Evolutionary conservation across 30 jellyfish, hydroid and myxozoan species (phyloP).

Genomic region (Chrysaora quinquecirrha): DNA sequence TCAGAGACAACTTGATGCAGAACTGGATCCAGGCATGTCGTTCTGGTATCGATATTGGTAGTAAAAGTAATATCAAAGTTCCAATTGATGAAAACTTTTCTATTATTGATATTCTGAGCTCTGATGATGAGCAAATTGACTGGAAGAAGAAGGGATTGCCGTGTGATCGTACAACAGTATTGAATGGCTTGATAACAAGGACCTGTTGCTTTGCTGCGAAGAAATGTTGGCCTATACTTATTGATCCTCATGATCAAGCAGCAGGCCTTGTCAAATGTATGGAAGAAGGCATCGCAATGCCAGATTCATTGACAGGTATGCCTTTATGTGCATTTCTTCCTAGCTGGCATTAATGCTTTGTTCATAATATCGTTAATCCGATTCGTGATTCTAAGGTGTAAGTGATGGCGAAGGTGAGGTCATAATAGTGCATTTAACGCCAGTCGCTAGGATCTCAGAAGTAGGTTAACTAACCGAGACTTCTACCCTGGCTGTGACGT

Average conservation of each 20-base stretch:
- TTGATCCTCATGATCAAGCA: slow-evolving; percentile 65
- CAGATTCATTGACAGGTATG: neutral
- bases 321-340: too few species aligned
- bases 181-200: slow-evolving; percentile 47
- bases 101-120: slow-evolving; percentile 38
- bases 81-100: slow-evolving; percentile 39
- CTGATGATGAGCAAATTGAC: slow-evolving; percentile 53
- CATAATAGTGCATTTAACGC: too few species aligned
- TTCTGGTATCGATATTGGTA: slow-evolving; percentile 4
- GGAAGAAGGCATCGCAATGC: slow-evolving; percentile 43
- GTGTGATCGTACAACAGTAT: neutral
- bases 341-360: too few species aligned
- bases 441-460: too few species aligned
- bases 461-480: too few species aligned
- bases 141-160: slow-evolving; percentile 56
- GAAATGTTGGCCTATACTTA: slow-evolving; percentile 81
- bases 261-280: slow-evolving; percentile 22
- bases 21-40: slow-evolving; percentile 35
- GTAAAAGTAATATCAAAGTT: neutral
- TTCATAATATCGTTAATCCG: too few species aligned
- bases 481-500: too few species aligned
- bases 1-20: slow-evolving; percentile 2
- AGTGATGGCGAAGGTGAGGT: too few species aligned
- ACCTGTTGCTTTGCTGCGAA: slow-evolving; percentile 50
- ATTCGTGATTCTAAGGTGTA: too few species aligned